Evolutionary conservation across 2,888 invertebrate genomes (phyloP), one percentile per base, ranked within the genome.

Genomic region (Panorpa germanica): DNA sequence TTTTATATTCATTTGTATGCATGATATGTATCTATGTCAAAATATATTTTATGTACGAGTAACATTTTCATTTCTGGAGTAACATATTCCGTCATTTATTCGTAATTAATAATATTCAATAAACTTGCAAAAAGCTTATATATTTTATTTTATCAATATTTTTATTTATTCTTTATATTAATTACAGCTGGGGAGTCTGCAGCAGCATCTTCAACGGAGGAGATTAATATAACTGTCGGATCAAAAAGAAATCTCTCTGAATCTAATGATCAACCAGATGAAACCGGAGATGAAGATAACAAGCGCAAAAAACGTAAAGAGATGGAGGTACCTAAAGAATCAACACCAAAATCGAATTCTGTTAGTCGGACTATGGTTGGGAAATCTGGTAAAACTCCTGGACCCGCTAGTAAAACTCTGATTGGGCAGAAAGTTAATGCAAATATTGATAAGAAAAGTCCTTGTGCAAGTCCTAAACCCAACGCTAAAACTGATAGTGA

Each of bases 221-320:
- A 42, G 16, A 39, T 40, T 9, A 41, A 41, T 13, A 34, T 40
- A 32, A 29, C 33, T 18, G 37, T 41, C 31, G 13, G 36, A n/a
- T 40, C 41, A 4, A 49, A 53, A 45, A 50, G 60, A 13, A 57
- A 57, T 36, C 48, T 57, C 43, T 66, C 62, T 21, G 72, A 71
- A 18, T 50, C 45, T 33, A 71, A 71, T 12, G 59, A 55, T 28
- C 46, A 52, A 10, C 68, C 66, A 7, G 55, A 62, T 4, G 42
- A 43, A 5, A 57, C 60, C 17, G 55, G 55, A 16, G 82, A 83
- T 39, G 74, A 76, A 10, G 72, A 73, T 31, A 61, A 59, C 21
- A 71, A 72, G 39, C 63, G 71, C 31, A 81, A 81, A 48, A 71
- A 78, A 49, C 61, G 72, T n/a, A 81, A 78, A 47, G 81, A 80